A percentile compares a stretch with the other conserved stretches of the same genome.
These are phyloP conservation scores for Copidosoma floridanum DNA, from an alignment of 1,140 invertebrate species.

Conservation along the genomic window DNA sequence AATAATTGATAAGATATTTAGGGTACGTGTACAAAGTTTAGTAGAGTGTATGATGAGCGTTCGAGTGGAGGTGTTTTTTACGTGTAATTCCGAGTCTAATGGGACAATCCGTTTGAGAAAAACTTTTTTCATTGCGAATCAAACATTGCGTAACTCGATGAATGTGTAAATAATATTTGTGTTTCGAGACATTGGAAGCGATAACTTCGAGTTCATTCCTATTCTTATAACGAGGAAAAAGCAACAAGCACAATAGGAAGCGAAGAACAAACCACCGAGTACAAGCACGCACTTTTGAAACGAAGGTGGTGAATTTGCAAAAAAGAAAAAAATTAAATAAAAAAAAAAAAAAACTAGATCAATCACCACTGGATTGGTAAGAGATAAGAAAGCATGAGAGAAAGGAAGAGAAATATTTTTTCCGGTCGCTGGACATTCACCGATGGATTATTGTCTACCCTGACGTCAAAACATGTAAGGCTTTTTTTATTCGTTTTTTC, in stretches of 20 bases:
- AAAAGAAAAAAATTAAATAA: neutral
- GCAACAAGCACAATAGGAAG: neutral
- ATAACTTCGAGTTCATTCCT: no score
- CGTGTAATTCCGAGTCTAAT: no score
- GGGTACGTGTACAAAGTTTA: slow-evolving; percentile 14
- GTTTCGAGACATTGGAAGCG: no score
- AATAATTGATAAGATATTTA: no score
- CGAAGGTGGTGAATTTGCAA: no score
- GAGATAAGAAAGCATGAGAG: neutral
- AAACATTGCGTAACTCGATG: no score
- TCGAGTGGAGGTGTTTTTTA: no score
- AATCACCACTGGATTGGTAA: neutral
- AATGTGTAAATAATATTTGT: no score
- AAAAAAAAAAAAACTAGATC: neutral
- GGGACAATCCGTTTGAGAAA: no score
- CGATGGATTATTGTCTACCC: slow-evolving; percentile 18
- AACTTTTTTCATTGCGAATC: no score
- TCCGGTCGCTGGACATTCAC: slow-evolving; percentile 18
- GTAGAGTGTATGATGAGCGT: neutral
- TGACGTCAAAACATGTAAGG: slow-evolving; percentile 2
- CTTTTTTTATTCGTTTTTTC: neutral
- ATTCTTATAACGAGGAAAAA: neutral
- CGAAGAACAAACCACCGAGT: neutral
- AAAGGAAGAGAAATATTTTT: slow-evolving; percentile 1
- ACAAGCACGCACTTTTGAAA: neutral